These are phyloP conservation scores for Dendrophyllia cribrosa DNA, from an alignment of 64 coral and sea anemone species.

Conservation along the genomic window DNA sequence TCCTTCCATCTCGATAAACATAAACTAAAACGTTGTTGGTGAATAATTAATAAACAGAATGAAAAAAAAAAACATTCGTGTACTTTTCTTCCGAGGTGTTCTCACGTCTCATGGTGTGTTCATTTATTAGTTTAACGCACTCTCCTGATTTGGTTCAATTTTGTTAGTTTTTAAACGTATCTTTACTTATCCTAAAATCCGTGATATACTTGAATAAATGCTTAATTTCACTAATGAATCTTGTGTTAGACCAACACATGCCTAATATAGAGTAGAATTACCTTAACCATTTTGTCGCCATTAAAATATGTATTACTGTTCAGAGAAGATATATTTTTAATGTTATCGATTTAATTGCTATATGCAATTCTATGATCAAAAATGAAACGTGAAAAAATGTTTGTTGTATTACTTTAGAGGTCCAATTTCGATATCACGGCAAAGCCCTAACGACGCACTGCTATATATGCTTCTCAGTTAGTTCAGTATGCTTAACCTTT, in stretches of 20 bases:
- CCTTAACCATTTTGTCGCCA: too few relatives aligned
- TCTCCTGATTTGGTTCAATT: not conserved
- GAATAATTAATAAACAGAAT: not conserved
- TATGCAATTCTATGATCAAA: too few relatives aligned
- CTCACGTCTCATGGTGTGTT: not conserved
- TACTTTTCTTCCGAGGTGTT: not conserved
- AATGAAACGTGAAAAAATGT: slow-evolving; percentile 25
- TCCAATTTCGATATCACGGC: slow-evolving; percentile 23
- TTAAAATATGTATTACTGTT: too few relatives aligned
- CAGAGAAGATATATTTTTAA: too few relatives aligned
- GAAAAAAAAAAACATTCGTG: not conserved
- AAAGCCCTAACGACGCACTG: not conserved
- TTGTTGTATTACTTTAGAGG: not conserved
- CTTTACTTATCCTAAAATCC: not conserved
- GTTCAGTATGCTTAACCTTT: too few relatives aligned
- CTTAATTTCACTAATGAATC: not conserved
- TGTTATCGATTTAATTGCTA: too few relatives aligned
- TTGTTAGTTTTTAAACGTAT: not conserved
- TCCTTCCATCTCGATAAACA: too few relatives aligned
- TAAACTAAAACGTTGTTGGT: not conserved
- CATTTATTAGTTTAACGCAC: not conserved
- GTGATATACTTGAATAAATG: not conserved
- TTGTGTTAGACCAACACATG: too few relatives aligned
- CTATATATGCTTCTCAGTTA: not conserved
- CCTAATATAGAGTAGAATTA: too few relatives aligned